Base-by-base conservation (phyloP, 2,797 vertebrate species). In the Helicolenus hilgendorfi region DNA sequence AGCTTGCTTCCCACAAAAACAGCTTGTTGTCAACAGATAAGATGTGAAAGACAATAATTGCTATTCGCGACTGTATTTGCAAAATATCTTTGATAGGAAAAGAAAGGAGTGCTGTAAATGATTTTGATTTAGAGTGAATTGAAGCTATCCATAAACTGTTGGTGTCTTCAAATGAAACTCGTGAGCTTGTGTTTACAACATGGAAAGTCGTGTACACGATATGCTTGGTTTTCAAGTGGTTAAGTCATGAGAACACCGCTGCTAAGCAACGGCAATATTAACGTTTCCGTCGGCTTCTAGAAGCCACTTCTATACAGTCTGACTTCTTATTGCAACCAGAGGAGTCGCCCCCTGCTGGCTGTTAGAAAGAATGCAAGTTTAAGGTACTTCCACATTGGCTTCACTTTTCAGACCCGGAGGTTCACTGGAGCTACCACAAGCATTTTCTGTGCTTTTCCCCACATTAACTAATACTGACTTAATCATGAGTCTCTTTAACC, bases 401-500 rank as follows among this genome's bases (percentile, higher is more conserved):
- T 49, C 15, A 49, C 45, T 20, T 49, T 20, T 49, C 45, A 49
- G 45, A 49, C 7, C 18, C 18, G 3, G 7, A 20, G 45, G 3
- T 49, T 20, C 3, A 49, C 65, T 72, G 14, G 15, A 62, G 41
- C 63, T 35, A 38, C 20, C 35, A 63, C 1, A n/a, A 65, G 27
- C 26, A 5, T 75, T 76, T 63, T 31, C 27, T 38, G 4, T 71
- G 22, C 65, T 62, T 18, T 58, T 67, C 31, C 27, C 74, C 53
- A 63, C 55, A 69, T 64, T 77, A 68, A 71, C 67, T 56, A 71
- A 77, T 31, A n/a, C 13, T 11, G 5, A 64, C 9, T 79, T 22
- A 67, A 74, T 77, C 55, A 49, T 20, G 15, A 79, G 5, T 67
- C n/a, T 14, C 22, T 74, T 29, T 15, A n/a, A 14, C 5, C 8